Conservation (phyloP, 1,140 invertebrate genomes). For the Hormaphis cornu region DNA sequence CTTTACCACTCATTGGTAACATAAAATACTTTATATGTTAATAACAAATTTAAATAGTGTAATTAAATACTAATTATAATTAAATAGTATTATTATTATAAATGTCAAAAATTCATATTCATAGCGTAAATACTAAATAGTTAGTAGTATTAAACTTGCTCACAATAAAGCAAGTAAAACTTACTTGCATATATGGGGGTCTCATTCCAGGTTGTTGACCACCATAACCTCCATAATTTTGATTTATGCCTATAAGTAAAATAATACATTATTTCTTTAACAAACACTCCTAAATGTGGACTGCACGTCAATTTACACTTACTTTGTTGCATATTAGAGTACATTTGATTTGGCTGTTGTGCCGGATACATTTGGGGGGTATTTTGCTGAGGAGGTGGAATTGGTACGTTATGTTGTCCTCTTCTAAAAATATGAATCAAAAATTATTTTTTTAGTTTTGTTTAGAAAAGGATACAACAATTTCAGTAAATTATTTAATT, state of each 20-base stretch:
- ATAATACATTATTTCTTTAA: neutral
- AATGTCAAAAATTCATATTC: too few relatives aligned
- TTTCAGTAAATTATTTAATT: neutral
- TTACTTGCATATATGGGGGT: constrained; percentile 26
- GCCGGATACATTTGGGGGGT: constrained; percentile 36
- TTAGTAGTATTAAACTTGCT: too few relatives aligned
- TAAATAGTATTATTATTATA: too few relatives aligned
- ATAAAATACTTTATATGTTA: too few relatives aligned
- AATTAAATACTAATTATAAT: too few relatives aligned
- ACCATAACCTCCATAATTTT: constrained; percentile 38
- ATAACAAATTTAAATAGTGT: too few relatives aligned
- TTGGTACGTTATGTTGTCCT: constrained; percentile 42
- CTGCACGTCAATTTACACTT: constrained; percentile 22
- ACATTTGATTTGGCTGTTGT: constrained; percentile 36
- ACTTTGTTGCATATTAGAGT: constrained; percentile 33
- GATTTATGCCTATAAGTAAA: constrained; percentile 38
- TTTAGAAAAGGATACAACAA: neutral
- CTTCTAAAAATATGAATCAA: constrained; percentile 37
- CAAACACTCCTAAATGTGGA: neutral
- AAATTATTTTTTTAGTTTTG: neutral
- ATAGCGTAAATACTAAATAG: too few relatives aligned
- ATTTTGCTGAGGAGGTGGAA: constrained; percentile 34
- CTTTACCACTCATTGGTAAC: too few relatives aligned
- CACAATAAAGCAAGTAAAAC: too few relatives aligned
- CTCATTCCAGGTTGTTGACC: constrained; percentile 33